Conservation (phyloP, 2,113 vertebrate genomes). For the Jacana jacana region DNA sequence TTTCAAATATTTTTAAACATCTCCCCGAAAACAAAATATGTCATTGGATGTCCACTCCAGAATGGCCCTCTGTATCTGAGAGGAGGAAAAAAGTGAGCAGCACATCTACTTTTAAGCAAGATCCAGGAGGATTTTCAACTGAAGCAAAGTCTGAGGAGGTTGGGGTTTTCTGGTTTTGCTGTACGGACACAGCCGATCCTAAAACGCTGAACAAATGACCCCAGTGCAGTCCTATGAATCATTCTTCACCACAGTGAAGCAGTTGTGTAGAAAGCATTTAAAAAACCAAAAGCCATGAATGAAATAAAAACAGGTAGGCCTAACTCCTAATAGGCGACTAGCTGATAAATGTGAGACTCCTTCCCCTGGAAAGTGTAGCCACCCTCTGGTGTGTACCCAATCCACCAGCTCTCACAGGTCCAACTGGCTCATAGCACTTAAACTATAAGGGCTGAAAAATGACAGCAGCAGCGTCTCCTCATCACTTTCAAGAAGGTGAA, state of each 20-base stretch:
- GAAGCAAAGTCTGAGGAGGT: not conserved
- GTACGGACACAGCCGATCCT: not conserved
- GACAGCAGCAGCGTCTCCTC: not conserved
- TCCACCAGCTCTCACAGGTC: not conserved
- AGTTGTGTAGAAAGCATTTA: not conserved
- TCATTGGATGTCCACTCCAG: not conserved
- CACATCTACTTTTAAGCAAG: not conserved
- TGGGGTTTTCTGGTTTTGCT: not conserved
- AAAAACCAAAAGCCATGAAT: not conserved
- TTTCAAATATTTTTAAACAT: conserved; percentile 23
- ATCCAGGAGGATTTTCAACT: not conserved
- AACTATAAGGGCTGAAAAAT: not conserved
- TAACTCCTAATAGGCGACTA: not conserved
- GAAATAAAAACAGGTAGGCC: not conserved
- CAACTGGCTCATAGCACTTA: not conserved
- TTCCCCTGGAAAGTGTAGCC: not conserved
- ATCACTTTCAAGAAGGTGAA: not conserved
- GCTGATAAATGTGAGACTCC: not conserved
- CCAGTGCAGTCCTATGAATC: not conserved
- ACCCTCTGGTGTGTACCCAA: not conserved
- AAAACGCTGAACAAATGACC: not conserved
- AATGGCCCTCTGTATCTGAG: not conserved
- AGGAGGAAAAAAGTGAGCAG: not conserved
- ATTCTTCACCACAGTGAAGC: not conserved
- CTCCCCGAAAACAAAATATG: conserved; percentile 23